phyloP scores from a whole-genome alignment of 1,140 invertebrate species.

The Drosophila punjabiensis region DNA sequence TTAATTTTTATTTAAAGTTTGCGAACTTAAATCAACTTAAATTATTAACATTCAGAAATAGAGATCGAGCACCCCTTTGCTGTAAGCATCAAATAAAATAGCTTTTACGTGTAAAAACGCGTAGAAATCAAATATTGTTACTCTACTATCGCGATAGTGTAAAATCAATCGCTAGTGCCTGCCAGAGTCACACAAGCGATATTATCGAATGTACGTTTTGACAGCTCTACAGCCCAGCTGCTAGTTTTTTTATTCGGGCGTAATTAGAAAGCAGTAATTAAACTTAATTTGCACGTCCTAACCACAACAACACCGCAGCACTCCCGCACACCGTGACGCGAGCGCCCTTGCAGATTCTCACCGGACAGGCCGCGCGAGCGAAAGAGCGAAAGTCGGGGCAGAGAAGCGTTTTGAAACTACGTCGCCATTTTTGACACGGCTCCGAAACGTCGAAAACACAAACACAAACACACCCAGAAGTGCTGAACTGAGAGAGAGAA shows the following conservation, averaged over 20 bases:
- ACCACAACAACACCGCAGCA: conserved; percentile 60
- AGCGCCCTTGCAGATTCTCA: conserved; percentile 35
- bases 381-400: conserved; percentile 35
- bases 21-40: too few species aligned
- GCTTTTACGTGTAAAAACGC: neutral
- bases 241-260: conserved; percentile 52
- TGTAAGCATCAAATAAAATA: neutral
- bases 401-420: conserved; percentile 60
- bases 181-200: neutral
- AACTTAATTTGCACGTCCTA: conserved; percentile 71
- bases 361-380: conserved; percentile 37
- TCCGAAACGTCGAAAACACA: conserved; percentile 59
- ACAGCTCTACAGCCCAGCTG: conserved; percentile 17
- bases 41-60: neutral
- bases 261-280: conserved; percentile 82
- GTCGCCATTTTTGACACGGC: conserved; percentile 73
- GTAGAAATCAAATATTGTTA: neutral
- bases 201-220: conserved; percentile 3
- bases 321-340: conserved; percentile 15
- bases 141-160: neutral
- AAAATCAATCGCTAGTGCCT: neutral
- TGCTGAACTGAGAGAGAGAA: conserved; percentile 63
- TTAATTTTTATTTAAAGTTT: too few species aligned
- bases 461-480: conserved; percentile 63
- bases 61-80: neutral